Base-by-base conservation (phyloP, 2,113 vertebrate genomes). In the Platysteira castanea region DNA sequence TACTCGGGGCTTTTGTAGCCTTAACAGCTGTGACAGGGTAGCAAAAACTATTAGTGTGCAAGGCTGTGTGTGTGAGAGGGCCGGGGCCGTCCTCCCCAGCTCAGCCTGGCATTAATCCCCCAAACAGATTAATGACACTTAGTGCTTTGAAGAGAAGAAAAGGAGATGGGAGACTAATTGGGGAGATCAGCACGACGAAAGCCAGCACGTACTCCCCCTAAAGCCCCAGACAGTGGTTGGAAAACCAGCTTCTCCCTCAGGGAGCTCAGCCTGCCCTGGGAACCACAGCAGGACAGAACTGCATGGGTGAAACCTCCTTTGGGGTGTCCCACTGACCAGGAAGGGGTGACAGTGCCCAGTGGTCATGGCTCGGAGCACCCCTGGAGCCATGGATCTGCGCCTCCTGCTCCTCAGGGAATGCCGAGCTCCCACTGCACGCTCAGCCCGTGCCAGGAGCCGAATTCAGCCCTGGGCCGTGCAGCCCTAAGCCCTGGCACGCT, bases 111-210 rank as follows among this genome's bases (percentile, higher is more conserved):
- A 86, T 92, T 96, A 96, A 96, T 94, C 77, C 70, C 84, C 54
- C 81, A 39, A 84, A 75, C 82, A 90, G 94, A 96, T 96, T 95
- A 93, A 96, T 81, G 93, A 53, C 0, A 8, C 39, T 92, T 18
- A 54, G 31, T 27, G 73, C 95, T 97, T 96, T 97, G 96, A 94
- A 96, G 86, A 84, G 33, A 13, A 89, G 74, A 80, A 95, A 94
- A 75, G 52, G 91, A 97, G 91, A 93, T 35, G 83, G 92, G 92
- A 91, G 53, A 95, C 93, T 96, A 96, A 97, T 31, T 95, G 92
- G 91, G 68, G 83, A 87, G 87, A 96, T 90, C 93, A 91, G 82
- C 88, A 78, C 26, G 11, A 68, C 0, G 4, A 71, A 78, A 65
- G 37, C 46, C 4, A 0, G 56, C 46, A 30, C 2, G 7, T 57